Conservation (phyloP, 2,888 invertebrate species). For the Synanthedon andrenaeformis region DNA sequence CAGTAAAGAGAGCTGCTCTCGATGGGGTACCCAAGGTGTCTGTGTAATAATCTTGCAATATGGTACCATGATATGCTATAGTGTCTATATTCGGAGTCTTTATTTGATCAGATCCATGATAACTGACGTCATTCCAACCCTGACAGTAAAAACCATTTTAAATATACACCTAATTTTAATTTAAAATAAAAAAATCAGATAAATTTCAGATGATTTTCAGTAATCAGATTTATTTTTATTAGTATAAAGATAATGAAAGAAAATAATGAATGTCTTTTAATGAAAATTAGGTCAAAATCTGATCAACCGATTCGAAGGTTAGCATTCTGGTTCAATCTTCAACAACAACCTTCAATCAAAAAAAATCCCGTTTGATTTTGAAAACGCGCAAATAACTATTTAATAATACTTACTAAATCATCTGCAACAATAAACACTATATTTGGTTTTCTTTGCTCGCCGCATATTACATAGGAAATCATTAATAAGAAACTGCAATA, state of each 20-base stretch:
- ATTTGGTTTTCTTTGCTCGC: conserved; percentile 50
- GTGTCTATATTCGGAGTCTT: conserved; percentile 90
- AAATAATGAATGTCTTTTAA: too few species aligned
- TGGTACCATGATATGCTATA: conserved; percentile 82
- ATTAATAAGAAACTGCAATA: background rate
- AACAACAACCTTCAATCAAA: too few species aligned
- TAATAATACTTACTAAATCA: conserved; percentile 71
- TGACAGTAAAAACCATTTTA: conserved; percentile 35
- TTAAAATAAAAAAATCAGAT: background rate
- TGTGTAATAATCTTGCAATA: conserved; percentile 84
- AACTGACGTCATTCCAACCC: conserved; percentile 91
- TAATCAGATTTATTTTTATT: too few species aligned
- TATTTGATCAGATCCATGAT: conserved; percentile 85
- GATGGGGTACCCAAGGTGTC: conserved; percentile 83
- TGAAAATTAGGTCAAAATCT: too few species aligned
- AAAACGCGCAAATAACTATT: too few species aligned
- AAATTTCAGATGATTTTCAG: too few species aligned
- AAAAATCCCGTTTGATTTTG: too few species aligned
- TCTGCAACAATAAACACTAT: conserved; percentile 78
- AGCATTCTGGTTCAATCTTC: too few species aligned
- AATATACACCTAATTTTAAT: background rate
- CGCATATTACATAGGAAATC: background rate
- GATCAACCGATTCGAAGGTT: too few species aligned
- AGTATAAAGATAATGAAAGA: too few species aligned
- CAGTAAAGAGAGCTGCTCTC: conserved; percentile 80